A percentile compares a stretch with the other conserved stretches of the same genome.
phyloP scores from a whole-genome alignment of 1,140 invertebrate species.

The Camponotus pennsylvanicus region DNA sequence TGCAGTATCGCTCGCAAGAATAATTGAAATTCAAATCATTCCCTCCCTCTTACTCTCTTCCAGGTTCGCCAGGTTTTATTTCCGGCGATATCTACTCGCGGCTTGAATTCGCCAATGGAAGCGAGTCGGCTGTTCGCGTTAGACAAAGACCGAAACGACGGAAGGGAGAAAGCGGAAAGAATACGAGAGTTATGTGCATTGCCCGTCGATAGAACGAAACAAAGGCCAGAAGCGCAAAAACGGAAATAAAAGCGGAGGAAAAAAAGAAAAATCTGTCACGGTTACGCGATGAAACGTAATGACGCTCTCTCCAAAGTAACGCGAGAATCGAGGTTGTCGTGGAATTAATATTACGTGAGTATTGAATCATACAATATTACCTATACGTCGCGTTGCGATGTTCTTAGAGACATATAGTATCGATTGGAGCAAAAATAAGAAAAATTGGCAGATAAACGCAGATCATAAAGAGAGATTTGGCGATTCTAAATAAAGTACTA shows the following conservation, averaged over 20 bases:
- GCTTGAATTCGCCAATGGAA: slow-evolving; percentile 43
- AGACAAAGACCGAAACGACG: slow-evolving; percentile 48
- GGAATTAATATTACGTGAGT: slow-evolving; percentile 15
- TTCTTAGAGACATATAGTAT: not conserved
- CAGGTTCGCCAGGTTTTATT: slow-evolving; percentile 44
- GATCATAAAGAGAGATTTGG: not conserved
- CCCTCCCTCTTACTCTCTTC: not conserved
- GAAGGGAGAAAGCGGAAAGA: slow-evolving; percentile 43
- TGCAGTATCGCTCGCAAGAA: slow-evolving; percentile 8
- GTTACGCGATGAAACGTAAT: slow-evolving; percentile 23
- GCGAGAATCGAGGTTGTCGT: slow-evolving; percentile 41
- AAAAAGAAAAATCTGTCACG: slow-evolving; percentile 44
- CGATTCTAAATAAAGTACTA: not conserved
- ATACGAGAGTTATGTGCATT: slow-evolving; percentile 60
- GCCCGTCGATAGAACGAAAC: slow-evolving; percentile 40
- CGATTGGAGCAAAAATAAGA: slow-evolving; percentile 22
- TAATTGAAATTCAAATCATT: slow-evolving; percentile 61
- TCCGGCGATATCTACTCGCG: slow-evolving; percentile 41
- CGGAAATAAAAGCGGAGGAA: slow-evolving; percentile 47
- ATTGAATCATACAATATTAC: slow-evolving; percentile 10
- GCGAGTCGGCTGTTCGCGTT: slow-evolving; percentile 33
- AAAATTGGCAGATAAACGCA: not conserved
- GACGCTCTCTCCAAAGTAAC: slow-evolving; percentile 2
- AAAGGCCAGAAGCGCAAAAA: slow-evolving; percentile 46
- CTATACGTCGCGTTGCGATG: not conserved